Percentiles rank a stretch among this genome's conserved stretches.
Evolutionary conservation across 2,797 vertebrate species (phyloP).

Genomic region (Lagodon rhomboides): DNA sequence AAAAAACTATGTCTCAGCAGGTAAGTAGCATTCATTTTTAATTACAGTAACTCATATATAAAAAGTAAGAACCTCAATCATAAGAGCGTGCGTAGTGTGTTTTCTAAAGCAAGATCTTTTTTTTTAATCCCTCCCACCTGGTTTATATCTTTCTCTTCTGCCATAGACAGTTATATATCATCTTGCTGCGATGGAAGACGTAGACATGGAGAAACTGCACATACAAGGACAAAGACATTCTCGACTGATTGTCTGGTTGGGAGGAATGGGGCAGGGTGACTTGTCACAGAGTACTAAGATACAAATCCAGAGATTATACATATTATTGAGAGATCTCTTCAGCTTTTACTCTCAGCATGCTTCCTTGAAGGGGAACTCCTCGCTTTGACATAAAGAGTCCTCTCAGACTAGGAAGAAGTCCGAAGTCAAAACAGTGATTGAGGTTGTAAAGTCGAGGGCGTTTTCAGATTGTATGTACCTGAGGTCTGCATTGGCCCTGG

Average conservation of each 20-base stretch:
- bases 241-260: slow-evolving; percentile 75
- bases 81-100: slow-evolving; percentile 76
- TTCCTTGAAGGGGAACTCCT: slow-evolving; percentile 41
- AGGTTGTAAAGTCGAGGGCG: slow-evolving; percentile 68
- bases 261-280: slow-evolving; percentile 59
- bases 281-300: slow-evolving; percentile 60
- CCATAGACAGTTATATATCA: slow-evolving; percentile 51
- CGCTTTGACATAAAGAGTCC: slow-evolving; percentile 34
- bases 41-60: slow-evolving; percentile 85
- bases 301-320: slow-evolving; percentile 59
- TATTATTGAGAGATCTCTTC: slow-evolving; percentile 43
- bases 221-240: slow-evolving; percentile 66
- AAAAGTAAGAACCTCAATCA: slow-evolving; percentile 82
- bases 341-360: slow-evolving; percentile 48
- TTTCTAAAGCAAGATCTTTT: slow-evolving; percentile 65
- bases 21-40: slow-evolving; percentile 78
- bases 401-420: slow-evolving; percentile 33
- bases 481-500: slow-evolving; percentile 78
- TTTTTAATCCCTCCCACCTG: slow-evolving; percentile 43
- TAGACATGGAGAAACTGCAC: slow-evolving; percentile 52
- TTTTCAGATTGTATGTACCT: slow-evolving; percentile 78
- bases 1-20: not conserved
- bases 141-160: slow-evolving; percentile 42
- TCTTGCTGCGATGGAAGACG: slow-evolving; percentile 67
- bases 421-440: slow-evolving; percentile 61